Base-by-base conservation (phyloP, 2,113 vertebrate species). In the Erythrocercus mccallii region DNA sequence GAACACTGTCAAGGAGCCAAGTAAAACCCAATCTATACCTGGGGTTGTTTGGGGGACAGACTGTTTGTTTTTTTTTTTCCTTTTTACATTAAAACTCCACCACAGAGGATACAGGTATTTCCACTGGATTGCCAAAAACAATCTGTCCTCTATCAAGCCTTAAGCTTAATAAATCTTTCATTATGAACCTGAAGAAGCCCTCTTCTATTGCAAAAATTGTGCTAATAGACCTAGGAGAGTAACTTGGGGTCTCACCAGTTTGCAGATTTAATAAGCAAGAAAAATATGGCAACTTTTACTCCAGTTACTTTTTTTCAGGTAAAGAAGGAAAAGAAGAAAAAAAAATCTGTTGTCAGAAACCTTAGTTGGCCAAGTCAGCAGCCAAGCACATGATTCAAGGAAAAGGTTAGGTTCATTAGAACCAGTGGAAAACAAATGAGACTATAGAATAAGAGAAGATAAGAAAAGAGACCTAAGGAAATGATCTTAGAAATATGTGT, bases 381-480 rank as follows among this genome's bases (percentile, higher is more conserved):
- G 58, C 57, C 64, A 82, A 82, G 31, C 58, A 92, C 27, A 50
- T 35, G 38, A 88, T 45, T 80, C 33, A 64, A 86, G 38, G 40
- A 91, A 79, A 76, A 92, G 53, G 62, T 66, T 62, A 69, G 77
- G 53, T 45, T 92, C 40, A 24, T 51, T 74, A 91, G 57, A 78
- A n/a, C 12, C 33, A 82, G 47, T 7, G 10, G 40, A 96, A 96
- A 95, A 81, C 48, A 91, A 81, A 81, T 10, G 11, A 56, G 27
- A 71, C 56, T 31, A 64, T 1, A 84, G 72, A 90, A 81, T 57
- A 65, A 81, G 33, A 90, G 54, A 93, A 19, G 71, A 58, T 66
- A 95, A 92, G 80, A 76, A 88, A 94, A 94, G 50, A 86, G 15
- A 72, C 48, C 47, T 89, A 82, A 86, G 83, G 86, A 92, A 97